Percentiles rank a stretch among this genome's conserved stretches.
Conservation (phyloP, 2,797 vertebrate genomes). For the Helicolenus hilgendorfi region DNA sequence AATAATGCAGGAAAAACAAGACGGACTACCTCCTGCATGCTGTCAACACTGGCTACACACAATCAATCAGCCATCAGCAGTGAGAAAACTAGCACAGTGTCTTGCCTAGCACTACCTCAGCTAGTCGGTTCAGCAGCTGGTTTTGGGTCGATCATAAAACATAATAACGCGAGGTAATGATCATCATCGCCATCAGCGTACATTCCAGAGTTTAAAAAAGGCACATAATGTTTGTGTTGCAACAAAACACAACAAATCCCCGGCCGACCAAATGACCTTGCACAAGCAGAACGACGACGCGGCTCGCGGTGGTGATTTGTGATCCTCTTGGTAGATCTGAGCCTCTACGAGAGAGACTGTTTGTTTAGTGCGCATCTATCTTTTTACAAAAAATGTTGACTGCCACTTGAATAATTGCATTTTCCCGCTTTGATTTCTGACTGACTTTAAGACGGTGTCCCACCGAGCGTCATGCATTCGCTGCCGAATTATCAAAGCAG, state of each 20-base stretch:
- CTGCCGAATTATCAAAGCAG: conserved; percentile 76
- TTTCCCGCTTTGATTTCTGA: conserved; percentile 72
- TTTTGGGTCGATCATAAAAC: conserved; percentile 26
- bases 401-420: conserved; percentile 71
- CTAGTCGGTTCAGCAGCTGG: conserved; percentile 15
- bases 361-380: conserved; percentile 39
- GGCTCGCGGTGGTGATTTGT: conserved; percentile 36
- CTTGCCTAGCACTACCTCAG: conserved; percentile 6
- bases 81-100: conserved; percentile 24
- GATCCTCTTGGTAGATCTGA: conserved; percentile 48
- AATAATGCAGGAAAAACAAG: conserved; percentile 76
- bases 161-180: conserved; percentile 2
- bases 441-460: conserved; percentile 71
- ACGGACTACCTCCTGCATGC: conserved; percentile 73
- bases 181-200: conserved; percentile 3
- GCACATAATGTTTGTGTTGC: conserved; percentile 15
- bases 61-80: conserved; percentile 76
- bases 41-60: conserved; percentile 66
- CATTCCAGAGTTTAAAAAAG: conserved; percentile 15
- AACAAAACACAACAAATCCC: conserved; percentile 12
- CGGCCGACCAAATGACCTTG: conserved; percentile 47
- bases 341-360: conserved; percentile 33
- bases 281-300: conserved; percentile 18
- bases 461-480: conserved; percentile 50
- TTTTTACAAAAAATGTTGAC: conserved; percentile 64